Conservation (phyloP, 2,113 vertebrate genomes). For the Podarcis cretensis region DNA sequence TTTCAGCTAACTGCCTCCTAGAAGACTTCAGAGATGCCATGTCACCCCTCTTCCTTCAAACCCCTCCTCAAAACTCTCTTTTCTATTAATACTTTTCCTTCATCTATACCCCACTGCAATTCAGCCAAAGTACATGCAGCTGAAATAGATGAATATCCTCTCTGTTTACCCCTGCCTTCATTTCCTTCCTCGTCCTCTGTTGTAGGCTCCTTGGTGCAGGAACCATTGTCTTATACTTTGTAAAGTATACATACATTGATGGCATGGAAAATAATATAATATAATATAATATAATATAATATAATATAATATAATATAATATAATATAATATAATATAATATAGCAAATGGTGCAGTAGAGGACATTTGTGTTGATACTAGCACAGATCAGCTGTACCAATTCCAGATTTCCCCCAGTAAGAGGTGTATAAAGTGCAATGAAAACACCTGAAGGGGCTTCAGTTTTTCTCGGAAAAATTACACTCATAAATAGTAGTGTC, state of each 20-base stretch:
- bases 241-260: neutral
- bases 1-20: neutral
- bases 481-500: neutral
- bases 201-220: too few relatives aligned
- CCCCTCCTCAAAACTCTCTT: neutral
- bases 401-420: neutral
- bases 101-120: neutral
- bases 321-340: too few relatives aligned
- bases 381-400: neutral
- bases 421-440: neutral
- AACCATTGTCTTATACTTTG: neutral
- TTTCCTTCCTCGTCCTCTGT: neutral
- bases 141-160: neutral
- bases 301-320: too few relatives aligned
- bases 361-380: neutral
- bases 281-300: too few relatives aligned
- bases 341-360: neutral
- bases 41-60: neutral
- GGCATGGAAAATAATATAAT: too few relatives aligned
- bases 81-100: neutral
- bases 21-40: neutral
- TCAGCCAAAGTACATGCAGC: neutral
- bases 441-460: neutral
- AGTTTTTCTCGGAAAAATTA: neutral
- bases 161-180: neutral